Evolutionary conservation across 2,797 vertebrate genomes (phyloP).

Genomic region (Crenichthys baileyi): DNA sequence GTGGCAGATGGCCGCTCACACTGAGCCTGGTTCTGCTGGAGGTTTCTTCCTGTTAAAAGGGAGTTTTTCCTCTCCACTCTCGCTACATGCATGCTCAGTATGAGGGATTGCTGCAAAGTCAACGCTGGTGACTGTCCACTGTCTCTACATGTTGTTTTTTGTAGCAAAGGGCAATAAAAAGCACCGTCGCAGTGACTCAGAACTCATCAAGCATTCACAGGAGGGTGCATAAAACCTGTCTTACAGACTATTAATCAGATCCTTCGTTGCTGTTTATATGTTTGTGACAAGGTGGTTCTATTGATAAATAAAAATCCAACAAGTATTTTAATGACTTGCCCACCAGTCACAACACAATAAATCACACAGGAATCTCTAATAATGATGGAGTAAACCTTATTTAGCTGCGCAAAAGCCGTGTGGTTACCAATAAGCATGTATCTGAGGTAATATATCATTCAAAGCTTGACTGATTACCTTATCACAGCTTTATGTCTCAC

Average conservation of each 20-base stretch:
- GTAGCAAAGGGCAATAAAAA: constrained; percentile 27
- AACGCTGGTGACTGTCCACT: too few species aligned
- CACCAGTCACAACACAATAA: constrained; percentile 23
- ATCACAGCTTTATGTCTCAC: constrained; percentile 18
- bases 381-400: constrained; percentile 17
- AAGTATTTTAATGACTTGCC: too few species aligned
- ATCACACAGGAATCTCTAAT: constrained; percentile 19
- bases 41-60: too few species aligned
- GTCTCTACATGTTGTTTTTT: constrained; percentile 1
- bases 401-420: constrained; percentile 6
- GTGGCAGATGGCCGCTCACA: too few species aligned
- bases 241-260: constrained; percentile 23
- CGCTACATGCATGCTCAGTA: too few species aligned
- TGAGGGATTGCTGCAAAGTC: too few species aligned
- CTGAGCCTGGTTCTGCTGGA: too few species aligned
- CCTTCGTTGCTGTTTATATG: neutral
- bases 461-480: constrained; percentile 12
- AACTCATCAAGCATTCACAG: constrained; percentile 53
- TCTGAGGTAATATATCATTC: constrained; percentile 20
- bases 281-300: too few species aligned
- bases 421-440: neutral
- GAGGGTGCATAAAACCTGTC: constrained; percentile 20
- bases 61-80: too few species aligned
- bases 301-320: too few species aligned
- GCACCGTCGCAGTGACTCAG: constrained; percentile 34